Conservation (phyloP, 2,797 vertebrate species). For the Saxicola maurus region DNA sequence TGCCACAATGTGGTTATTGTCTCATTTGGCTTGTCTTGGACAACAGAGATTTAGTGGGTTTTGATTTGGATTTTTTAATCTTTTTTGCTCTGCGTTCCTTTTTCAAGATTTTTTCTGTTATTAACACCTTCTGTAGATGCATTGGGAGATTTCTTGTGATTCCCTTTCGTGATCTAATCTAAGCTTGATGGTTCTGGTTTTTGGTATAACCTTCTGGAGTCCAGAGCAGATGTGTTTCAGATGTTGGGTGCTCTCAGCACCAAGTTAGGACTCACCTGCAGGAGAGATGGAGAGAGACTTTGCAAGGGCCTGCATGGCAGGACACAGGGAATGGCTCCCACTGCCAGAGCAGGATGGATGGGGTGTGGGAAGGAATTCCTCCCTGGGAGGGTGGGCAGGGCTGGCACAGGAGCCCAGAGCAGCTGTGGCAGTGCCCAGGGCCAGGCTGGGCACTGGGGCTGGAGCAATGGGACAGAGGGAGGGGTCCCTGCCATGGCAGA, state of each 20-base stretch:
- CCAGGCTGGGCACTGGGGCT: neutral
- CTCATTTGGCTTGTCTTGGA: slow-evolving; percentile 46
- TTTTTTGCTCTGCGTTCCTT: neutral
- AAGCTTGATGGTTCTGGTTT: neutral
- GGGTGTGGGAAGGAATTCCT: neutral
- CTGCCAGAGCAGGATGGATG: neutral
- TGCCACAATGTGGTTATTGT: slow-evolving; percentile 47
- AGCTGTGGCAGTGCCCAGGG: neutral
- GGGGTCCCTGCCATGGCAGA: no score
- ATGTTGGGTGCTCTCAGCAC: neutral
- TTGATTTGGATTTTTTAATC: neutral
- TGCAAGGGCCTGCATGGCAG: neutral
- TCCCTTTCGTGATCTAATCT: accelerated
- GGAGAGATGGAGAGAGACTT: neutral
- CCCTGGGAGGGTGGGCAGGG: accelerated
- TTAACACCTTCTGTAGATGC: neutral
- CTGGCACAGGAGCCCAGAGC: neutral
- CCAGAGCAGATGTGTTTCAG: neutral
- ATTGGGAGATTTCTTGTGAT: neutral
- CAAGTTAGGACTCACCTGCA: neutral
- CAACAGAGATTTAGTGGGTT: slow-evolving; percentile 9
- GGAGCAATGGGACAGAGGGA: no score
- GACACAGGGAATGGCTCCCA: neutral
- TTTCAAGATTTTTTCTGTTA: neutral
- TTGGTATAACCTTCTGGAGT: neutral